A percentile compares a stretch with the other conserved stretches of the same genome.
These are phyloP conservation scores for Colistium nudipinnis DNA, from an alignment of 2,113 vertebrate genomes.

Conservation along the genomic window DNA sequence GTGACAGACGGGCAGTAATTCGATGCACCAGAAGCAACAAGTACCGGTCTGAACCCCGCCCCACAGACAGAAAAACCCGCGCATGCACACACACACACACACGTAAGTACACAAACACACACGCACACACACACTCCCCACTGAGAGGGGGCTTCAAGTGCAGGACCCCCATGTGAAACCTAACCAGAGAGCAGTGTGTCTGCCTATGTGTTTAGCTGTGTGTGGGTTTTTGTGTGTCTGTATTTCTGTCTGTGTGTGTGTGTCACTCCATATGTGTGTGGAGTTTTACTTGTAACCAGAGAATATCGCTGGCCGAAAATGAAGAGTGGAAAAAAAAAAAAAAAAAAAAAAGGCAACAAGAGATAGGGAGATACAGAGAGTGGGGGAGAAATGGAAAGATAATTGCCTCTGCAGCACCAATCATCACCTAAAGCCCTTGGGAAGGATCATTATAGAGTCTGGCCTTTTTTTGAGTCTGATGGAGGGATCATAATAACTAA, in stretches of 20 bases:
- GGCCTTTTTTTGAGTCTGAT: conserved; percentile 66
- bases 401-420: conserved; percentile 71
- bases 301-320: conserved; percentile 41
- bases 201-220: conserved; percentile 10
- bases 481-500: conserved; percentile 76
- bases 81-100: conserved; percentile 30
- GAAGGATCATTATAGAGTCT: conserved; percentile 74
- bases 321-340: background rate
- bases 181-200: conserved; percentile 60
- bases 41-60: conserved; percentile 65
- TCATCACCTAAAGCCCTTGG: conserved; percentile 71
- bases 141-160: conserved; percentile 60
- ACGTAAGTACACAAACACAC: background rate
- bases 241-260: conserved; percentile 25
- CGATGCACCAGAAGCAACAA: conserved; percentile 81
- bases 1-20: conserved; percentile 83
- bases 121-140: conserved; percentile 31
- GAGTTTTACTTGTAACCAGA: conserved; percentile 58
- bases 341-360: background rate
- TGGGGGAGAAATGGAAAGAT: conserved; percentile 49
- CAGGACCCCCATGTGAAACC: conserved; percentile 65
- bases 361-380: conserved; percentile 28
- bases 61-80: conserved; percentile 43
- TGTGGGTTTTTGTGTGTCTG: background rate
- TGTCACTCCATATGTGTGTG: conserved; percentile 26